phyloP scores from a whole-genome alignment of 2,888 invertebrate genomes.

The Masnerella sp. region DNA sequence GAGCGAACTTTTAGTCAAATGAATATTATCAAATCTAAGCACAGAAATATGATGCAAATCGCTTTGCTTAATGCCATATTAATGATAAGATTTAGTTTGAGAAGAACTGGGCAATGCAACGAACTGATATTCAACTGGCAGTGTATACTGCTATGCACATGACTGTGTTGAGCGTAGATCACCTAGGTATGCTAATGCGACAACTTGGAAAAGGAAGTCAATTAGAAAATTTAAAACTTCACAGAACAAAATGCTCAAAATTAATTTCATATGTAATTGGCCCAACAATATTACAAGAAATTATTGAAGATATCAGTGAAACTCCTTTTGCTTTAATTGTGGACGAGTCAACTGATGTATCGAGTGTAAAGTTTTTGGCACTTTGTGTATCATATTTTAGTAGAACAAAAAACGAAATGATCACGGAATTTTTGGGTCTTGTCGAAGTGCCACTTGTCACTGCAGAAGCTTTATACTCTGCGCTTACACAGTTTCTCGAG shows the following conservation, averaged over 20 bases:
- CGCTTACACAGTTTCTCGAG: slow-evolving; percentile 15
- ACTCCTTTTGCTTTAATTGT: slow-evolving; percentile 61
- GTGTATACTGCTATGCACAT: slow-evolving; percentile 1
- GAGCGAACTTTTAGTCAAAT: slow-evolving; percentile 34
- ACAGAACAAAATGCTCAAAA: slow-evolving; percentile 61
- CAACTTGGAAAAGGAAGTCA: neutral
- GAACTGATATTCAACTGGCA: too few species aligned
- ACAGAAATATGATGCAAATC: slow-evolving; percentile 13
- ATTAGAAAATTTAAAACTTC: neutral
- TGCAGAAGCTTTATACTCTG: slow-evolving; percentile 19
- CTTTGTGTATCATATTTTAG: slow-evolving; percentile 62
- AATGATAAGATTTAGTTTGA: slow-evolving; percentile 38
- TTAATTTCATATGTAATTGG: slow-evolving; percentile 60
- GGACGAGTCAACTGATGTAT: slow-evolving; percentile 63
- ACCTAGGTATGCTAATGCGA: neutral
- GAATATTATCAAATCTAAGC: slow-evolving; percentile 25
- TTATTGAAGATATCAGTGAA: slow-evolving; percentile 60
- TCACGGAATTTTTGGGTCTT: slow-evolving; percentile 62
- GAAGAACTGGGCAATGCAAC: slow-evolving; percentile 32
- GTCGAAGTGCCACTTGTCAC: slow-evolving; percentile 42
- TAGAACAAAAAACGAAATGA: slow-evolving; percentile 42
- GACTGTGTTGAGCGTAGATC: neutral
- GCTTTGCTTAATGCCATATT: slow-evolving; percentile 21
- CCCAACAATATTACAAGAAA: slow-evolving; percentile 47
- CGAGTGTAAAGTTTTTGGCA: slow-evolving; percentile 61